These are phyloP conservation scores for Lampris incognitus DNA, from an alignment of 2,113 vertebrate species.

Conservation along the genomic window DNA sequence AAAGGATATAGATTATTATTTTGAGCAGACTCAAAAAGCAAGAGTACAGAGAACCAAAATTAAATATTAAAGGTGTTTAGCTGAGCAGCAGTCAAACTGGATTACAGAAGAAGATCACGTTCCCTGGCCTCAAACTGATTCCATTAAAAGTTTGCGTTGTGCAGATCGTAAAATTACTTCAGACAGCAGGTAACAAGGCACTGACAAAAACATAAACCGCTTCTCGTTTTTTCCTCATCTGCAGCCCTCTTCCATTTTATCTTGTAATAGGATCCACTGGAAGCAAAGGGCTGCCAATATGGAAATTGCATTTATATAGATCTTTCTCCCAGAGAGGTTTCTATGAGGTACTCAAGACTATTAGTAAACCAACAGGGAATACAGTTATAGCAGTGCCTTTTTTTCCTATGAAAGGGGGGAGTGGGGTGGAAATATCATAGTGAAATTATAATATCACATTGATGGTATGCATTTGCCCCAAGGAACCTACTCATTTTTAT, in stretches of 20 bases:
- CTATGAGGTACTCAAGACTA: constrained; percentile 49
- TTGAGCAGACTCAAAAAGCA: too few relatives aligned
- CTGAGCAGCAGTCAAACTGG: too few relatives aligned
- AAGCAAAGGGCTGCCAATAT: constrained; percentile 38
- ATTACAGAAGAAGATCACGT: background rate
- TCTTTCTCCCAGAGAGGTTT: constrained; percentile 48
- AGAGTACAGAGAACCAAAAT: too few relatives aligned
- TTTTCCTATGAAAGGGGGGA: constrained; percentile 60
- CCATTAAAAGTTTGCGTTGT: too few relatives aligned
- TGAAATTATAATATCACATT: constrained; percentile 58
- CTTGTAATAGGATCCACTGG: constrained; percentile 61
- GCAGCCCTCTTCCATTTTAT: constrained; percentile 48
- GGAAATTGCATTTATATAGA: constrained; percentile 72
- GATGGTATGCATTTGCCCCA: constrained; percentile 43
- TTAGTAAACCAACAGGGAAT: constrained; percentile 63
- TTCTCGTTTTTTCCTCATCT: constrained; percentile 7
- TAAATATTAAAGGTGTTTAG: too few relatives aligned
- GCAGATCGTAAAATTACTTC: background rate
- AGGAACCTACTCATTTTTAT: constrained; percentile 50
- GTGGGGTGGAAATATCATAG: constrained; percentile 50
- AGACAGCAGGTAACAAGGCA: constrained; percentile 8
- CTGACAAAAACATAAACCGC: background rate
- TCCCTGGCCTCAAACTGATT: too few relatives aligned
- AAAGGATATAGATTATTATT: too few relatives aligned
- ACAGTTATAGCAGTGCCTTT: constrained; percentile 52